Base-by-base conservation (phyloP, 1,140 invertebrate species). In the Dolichoris vasculosae region DNA sequence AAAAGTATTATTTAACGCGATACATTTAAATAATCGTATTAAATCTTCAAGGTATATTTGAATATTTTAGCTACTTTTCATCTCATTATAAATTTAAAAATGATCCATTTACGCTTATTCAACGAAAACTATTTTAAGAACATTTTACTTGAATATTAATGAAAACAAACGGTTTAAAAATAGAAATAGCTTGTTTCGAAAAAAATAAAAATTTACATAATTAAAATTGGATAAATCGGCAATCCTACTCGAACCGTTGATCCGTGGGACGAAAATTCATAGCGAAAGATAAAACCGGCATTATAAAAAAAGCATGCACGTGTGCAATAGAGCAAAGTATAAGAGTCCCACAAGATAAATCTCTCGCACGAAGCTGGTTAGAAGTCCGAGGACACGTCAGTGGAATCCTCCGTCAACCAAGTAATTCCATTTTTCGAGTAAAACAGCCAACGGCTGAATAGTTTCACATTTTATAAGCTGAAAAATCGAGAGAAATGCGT, bases 231-330 rank as follows among this genome's bases (percentile, higher is more conserved):
- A 83, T 83, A 83, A 73, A 59, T 63, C 11, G 23, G 15, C 11
- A 48, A 59, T 73, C 46, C 46, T 55, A 38, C 30, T 11, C 32
- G 30, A 69, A 23, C 55, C 40, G 26, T 83, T 83, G 63, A 76
- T 75, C n/a, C 51, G 38, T 76, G 51, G 51, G 71, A 1, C 48
- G n/a, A 35, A 46, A 83, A 76, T 76, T 51, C 71, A 63, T 63
- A 83, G 38, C 1, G 8, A 67, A 6, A 43, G 71, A 76, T 83
- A 83, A 83, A 76, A 63, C 9, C 55, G 26, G 7, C 3, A 40
- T 64, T 43, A 38, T 9, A 9, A 46, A 83, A 63, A 51, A 55
- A 82, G 23, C 17, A 9, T 26, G 23, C 40, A n/a, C 13, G 11
- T 59, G 51, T 40, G 78, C 51, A 43, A 67, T 64, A 35, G 20